Conservation (phyloP, 2,888 invertebrate genomes). For the Morpho helenor region DNA sequence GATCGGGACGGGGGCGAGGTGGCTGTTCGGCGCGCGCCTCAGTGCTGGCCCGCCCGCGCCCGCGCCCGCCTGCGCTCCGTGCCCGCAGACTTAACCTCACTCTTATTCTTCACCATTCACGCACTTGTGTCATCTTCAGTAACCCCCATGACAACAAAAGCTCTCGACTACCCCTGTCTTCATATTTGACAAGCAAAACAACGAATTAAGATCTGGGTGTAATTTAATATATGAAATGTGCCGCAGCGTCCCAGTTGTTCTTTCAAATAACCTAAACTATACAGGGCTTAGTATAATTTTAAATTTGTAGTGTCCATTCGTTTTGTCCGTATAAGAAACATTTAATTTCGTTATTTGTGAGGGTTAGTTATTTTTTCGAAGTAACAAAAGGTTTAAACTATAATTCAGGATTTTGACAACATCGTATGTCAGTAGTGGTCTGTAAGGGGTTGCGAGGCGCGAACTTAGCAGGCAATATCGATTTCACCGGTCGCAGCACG, state of each 20-base stretch:
- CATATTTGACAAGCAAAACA: neutral
- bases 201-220: constrained; percentile 6
- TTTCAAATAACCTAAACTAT: constrained; percentile 11
- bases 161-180: constrained; percentile 7
- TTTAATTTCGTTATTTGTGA: neutral
- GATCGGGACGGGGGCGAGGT: constrained; percentile 41
- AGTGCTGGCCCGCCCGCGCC: constrained; percentile 74
- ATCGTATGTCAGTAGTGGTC: constrained; percentile 37
- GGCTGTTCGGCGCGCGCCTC: constrained; percentile 67
- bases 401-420: neutral
- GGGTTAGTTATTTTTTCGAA: neutral
- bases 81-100: constrained; percentile 71
- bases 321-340: neutral
- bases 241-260: constrained; percentile 15
- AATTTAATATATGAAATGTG: constrained; percentile 14
- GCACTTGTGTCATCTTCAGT: constrained; percentile 49
- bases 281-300: constrained; percentile 1
- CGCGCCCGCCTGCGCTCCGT: constrained; percentile 66
- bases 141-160: constrained; percentile 23
- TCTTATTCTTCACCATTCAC: constrained; percentile 47
- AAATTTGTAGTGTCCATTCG: constrained; percentile 6
- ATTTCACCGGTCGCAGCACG: constrained; percentile 63
- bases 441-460: constrained; percentile 52
- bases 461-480: constrained; percentile 69
- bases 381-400: neutral